These are phyloP conservation scores for Pogonophryne albipinna DNA, from an alignment of 2,797 vertebrate genomes.

Conservation along the genomic window DNA sequence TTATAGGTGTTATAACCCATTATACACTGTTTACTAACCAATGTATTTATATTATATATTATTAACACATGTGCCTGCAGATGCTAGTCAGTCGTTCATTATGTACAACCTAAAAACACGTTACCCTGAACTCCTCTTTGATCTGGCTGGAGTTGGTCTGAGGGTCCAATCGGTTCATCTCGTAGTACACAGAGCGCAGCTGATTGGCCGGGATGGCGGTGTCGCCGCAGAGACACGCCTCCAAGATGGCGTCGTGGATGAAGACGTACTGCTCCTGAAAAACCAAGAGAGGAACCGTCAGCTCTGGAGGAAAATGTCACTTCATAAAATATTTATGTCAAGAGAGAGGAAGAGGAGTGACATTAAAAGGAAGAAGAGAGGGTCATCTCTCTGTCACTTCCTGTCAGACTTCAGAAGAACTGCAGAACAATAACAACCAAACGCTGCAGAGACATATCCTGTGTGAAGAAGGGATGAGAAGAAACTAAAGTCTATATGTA, in stretches of 20 bases:
- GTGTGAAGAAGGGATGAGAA: too few relatives aligned
- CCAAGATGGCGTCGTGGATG: conserved; percentile 97
- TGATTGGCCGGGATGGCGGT: conserved; percentile 94
- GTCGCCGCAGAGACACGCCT: conserved; percentile 97
- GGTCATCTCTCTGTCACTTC: conserved; percentile 44
- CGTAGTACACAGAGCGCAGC: conserved; percentile 94
- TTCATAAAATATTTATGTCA: conserved; percentile 67
- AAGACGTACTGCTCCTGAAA: conserved; percentile 97
- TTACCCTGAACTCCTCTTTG: conserved; percentile 98
- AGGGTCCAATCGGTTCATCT: conserved; percentile 97
- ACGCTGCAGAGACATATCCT: too few relatives aligned
- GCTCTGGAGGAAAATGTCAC: conserved; percentile 59
- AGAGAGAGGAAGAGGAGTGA: conserved; percentile 6
- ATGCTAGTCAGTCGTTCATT: too few relatives aligned
- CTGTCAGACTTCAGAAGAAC: conserved; percentile 18
- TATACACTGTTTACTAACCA: too few relatives aligned
- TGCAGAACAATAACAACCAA: too few relatives aligned
- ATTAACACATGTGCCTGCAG: too few relatives aligned
- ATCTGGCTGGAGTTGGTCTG: conserved; percentile 98
- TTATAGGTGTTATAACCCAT: too few relatives aligned
- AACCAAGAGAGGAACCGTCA: conserved; percentile 6
- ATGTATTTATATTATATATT: too few relatives aligned
- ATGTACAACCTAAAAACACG: background rate
- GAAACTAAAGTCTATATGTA: too few relatives aligned
- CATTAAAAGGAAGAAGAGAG: conserved; percentile 38